A percentile compares a stretch with the other conserved stretches of the same genome.
Conservation (phyloP, 2,888 invertebrate genomes). For the Seira ritae region DNA sequence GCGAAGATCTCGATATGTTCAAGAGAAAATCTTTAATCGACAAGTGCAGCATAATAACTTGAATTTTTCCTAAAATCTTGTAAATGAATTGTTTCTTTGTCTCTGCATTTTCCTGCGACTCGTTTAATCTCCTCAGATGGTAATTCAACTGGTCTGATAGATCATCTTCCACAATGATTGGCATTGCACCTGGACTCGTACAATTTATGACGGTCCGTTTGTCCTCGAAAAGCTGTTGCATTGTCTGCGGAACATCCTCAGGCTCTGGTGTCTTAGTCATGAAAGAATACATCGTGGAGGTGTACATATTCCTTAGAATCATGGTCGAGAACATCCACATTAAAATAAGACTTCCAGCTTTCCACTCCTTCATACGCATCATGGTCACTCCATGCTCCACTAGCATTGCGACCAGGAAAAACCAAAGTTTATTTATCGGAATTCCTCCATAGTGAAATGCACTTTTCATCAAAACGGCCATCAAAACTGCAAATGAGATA, state of each 20-base stretch:
- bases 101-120: background rate
- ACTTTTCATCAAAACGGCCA: background rate
- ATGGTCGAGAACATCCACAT: background rate
- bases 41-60: background rate
- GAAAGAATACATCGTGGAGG: conserved; percentile 18
- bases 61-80: background rate
- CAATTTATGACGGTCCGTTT: background rate
- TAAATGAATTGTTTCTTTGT: background rate
- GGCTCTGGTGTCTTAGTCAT: conserved; percentile 17
- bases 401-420: background rate
- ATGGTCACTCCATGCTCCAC: background rate
- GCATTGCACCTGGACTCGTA: background rate
- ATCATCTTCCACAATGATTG: background rate
- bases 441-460: background rate
- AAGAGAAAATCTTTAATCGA: background rate
- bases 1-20: background rate
- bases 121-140: background rate
- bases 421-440: background rate
- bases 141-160: background rate
- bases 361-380: background rate
- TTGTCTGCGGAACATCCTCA: background rate
- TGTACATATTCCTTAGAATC: background rate
- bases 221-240: background rate
- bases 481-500: background rate
- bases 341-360: background rate